Evolutionary conservation across 2,797 vertebrate species (phyloP), one percentile per base, ranked within the genome.

Genomic region (Pangasius sanitwongsei): DNA sequence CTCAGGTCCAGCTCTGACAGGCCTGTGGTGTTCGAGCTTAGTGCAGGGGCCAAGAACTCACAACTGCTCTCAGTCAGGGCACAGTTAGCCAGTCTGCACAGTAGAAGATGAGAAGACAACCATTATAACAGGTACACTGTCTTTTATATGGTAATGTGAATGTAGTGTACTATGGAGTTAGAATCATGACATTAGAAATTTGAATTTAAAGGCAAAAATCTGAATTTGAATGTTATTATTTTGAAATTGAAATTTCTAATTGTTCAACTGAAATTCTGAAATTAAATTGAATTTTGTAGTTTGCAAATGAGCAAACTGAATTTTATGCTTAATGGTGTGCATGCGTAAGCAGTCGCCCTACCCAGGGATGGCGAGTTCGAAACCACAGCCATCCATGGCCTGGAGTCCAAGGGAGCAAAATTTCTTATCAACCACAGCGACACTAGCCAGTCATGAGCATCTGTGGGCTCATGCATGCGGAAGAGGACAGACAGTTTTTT

Each of bases 1-100:
- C 89, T 90, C 5, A 89, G 85, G 31, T 90, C 90, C 87, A 90
- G 75, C 16, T 88, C 89, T 16, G 44, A 3, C 31, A 88, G 72
- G 34, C 34, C 34, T 7, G 75, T 20, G 31, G 75, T 61, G 74
- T 41, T 70, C 5, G 5, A 83, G 18, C 77, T 90, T 31, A 91
- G 75, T 53, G 67, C 57, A 1, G 81, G 37, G 9, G 89, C 89
- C 87, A 91, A 70, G 53, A 83, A 82, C 72, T 91, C 48, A 85
- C 59, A 89, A 57, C 57, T 48, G 75, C 41, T 53, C 50, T 90
- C 82, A 3, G 85, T 85, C 63, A 91, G 72, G 41, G 53, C 63
- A 89, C 88, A 89, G 31, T 81, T 69, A 11, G 84, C 86, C 67
- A 91, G 87, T 48, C 90, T 91, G 63, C 12, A 67, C 12, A 80